Evolutionary conservation across 2,797 vertebrate genomes (phyloP).

Genomic region (Enteromius afrohamiltoni): DNA sequence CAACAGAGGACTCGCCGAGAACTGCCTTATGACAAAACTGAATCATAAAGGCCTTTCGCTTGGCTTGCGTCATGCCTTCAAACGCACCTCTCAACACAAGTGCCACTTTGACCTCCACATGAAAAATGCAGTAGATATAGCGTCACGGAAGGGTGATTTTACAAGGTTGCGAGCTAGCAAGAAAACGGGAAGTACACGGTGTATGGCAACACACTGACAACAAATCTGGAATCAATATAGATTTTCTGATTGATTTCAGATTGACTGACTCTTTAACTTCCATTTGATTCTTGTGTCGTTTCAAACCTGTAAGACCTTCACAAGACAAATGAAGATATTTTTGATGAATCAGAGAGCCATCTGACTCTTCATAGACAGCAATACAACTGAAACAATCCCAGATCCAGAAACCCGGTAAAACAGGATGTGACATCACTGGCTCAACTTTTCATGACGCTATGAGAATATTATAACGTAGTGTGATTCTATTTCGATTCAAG

Average conservation of each 20-base stretch:
- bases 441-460: too few relatives aligned
- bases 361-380: too few relatives aligned
- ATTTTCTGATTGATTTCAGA: background rate
- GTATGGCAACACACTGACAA: background rate
- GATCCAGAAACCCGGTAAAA: too few relatives aligned
- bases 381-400: too few relatives aligned
- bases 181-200: background rate
- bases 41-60: conserved; percentile 16
- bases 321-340: too few relatives aligned
- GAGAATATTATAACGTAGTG: too few relatives aligned
- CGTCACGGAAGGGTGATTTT: background rate
- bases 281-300: background rate
- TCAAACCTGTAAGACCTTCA: too few relatives aligned
- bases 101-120: conserved; percentile 20
- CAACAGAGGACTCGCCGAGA: background rate
- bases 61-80: conserved; percentile 4
- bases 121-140: background rate
- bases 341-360: too few relatives aligned
- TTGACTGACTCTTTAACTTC: too few relatives aligned
- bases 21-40: background rate
- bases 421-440: too few relatives aligned
- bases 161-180: background rate
- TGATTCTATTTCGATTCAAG: too few relatives aligned
- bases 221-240: background rate
- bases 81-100: conserved; percentile 5